These are phyloP conservation scores for Datnioides undecimradiatus DNA, from an alignment of 2,113 vertebrate genomes.

Conservation along the genomic window DNA sequence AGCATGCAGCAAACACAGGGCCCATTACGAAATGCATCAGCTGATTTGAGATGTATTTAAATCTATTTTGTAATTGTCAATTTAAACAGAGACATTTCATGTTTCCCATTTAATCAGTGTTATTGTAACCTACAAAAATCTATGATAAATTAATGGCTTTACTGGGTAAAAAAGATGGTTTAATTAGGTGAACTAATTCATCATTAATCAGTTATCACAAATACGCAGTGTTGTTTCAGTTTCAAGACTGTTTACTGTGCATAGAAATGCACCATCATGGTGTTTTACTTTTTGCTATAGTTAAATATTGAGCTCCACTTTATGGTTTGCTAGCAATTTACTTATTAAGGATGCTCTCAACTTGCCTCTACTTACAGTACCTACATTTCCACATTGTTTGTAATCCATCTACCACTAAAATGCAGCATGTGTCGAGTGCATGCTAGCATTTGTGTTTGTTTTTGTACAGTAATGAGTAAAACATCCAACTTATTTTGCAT, in stretches of 20 bases:
- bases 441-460: too few relatives aligned
- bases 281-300: neutral
- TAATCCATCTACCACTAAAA: neutral
- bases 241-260: neutral
- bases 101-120: neutral
- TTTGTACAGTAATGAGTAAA: neutral
- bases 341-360: neutral
- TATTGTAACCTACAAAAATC: neutral
- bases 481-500: neutral
- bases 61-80: neutral
- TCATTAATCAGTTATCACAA: neutral
- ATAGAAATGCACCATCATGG: neutral
- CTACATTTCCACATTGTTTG: neutral
- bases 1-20: neutral
- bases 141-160: neutral
- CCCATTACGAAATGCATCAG: conserved; percentile 8
- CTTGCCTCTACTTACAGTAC: neutral
- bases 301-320: neutral
- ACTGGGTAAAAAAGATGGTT: too few relatives aligned
- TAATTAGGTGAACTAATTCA: too few relatives aligned
- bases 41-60: conserved; percentile 2
- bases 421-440: too few relatives aligned
- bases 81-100: neutral
- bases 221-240: neutral
- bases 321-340: neutral